Evolutionary conservation across 2,888 invertebrate species (phyloP).

Genomic region (Lordiphosa fenestrarum): DNA sequence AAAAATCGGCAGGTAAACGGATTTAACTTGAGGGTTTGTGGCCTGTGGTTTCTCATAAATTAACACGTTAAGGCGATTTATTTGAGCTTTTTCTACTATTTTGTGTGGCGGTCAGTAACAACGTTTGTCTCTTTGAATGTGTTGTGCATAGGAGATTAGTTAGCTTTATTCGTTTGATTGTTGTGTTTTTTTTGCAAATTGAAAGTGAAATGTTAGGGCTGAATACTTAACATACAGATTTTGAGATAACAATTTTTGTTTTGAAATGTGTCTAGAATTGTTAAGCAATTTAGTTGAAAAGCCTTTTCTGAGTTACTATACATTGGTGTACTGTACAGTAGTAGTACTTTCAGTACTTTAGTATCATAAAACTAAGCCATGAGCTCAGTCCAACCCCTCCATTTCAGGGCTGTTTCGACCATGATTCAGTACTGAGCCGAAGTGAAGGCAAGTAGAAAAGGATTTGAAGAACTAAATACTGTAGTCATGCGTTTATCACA

Average conservation of each 20-base stretch:
- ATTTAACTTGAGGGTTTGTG: slow-evolving; percentile 40
- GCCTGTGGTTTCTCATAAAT: slow-evolving; percentile 45
- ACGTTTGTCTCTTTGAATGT: slow-evolving; percentile 41
- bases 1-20: slow-evolving; percentile 61
- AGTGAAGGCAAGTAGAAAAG: no score
- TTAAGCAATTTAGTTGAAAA: slow-evolving; percentile 22
- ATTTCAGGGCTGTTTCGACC: no score
- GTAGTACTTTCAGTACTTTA: no score
- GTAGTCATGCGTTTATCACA: no score
- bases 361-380: no score
- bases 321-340: no score
- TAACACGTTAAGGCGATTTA: slow-evolving; percentile 36
- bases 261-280: slow-evolving; percentile 45
- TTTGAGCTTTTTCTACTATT: slow-evolving; percentile 13
- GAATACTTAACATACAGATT: slow-evolving; percentile 18
- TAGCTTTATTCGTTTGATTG: neutral
- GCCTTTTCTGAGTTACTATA: no score
- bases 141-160: slow-evolving; percentile 50
- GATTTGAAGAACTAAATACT: no score
- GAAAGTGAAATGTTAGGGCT: slow-evolving; percentile 42
- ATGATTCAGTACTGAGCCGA: no score
- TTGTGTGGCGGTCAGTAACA: slow-evolving; percentile 25
- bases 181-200: slow-evolving; percentile 20
- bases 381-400: no score
- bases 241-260: slow-evolving; percentile 26